Evolutionary conservation across 2,888 invertebrate genomes (phyloP).

Genomic region (Ommatoiulus sabulosus): DNA sequence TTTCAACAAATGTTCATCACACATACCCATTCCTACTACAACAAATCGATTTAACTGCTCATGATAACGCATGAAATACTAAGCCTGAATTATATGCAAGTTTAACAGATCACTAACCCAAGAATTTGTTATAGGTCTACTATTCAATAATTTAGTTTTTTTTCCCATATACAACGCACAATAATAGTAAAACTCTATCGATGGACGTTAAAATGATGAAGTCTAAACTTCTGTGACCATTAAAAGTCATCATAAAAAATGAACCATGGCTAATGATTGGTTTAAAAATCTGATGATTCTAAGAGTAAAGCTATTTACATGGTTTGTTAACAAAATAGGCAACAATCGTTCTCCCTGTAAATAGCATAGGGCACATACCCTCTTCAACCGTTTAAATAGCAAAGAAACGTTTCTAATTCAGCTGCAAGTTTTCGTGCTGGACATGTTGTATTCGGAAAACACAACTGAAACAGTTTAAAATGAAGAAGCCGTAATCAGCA

Average conservation of each 20-base stretch:
- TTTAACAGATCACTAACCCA: constrained; percentile 26
- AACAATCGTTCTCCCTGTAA: not conserved
- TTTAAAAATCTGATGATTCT: constrained; percentile 32
- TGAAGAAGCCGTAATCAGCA: not conserved
- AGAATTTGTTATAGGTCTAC: constrained; percentile 1
- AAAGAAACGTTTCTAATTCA: not conserved
- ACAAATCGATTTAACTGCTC: not conserved
- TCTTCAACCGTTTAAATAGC: not conserved
- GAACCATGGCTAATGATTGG: constrained; percentile 31
- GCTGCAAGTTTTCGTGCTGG: not conserved
- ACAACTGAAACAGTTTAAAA: not conserved
- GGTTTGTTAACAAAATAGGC: constrained; percentile 35
- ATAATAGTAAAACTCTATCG: not conserved
- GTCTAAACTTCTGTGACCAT: constrained; percentile 37
- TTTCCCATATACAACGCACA: not conserved
- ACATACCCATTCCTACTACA: not conserved
- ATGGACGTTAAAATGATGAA: constrained; percentile 38
- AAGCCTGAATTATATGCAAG: not conserved
- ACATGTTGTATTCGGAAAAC: not conserved
- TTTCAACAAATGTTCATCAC: not conserved
- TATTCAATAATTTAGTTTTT: not conserved
- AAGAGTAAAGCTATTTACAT: constrained; percentile 28
- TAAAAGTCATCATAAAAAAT: not conserved
- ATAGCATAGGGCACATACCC: not conserved
- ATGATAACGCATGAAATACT: not conserved